Evolutionary conservation across 1,140 invertebrate genomes (phyloP), one percentile per base, ranked within the genome.

Genomic region (Drosophila orosa): DNA sequence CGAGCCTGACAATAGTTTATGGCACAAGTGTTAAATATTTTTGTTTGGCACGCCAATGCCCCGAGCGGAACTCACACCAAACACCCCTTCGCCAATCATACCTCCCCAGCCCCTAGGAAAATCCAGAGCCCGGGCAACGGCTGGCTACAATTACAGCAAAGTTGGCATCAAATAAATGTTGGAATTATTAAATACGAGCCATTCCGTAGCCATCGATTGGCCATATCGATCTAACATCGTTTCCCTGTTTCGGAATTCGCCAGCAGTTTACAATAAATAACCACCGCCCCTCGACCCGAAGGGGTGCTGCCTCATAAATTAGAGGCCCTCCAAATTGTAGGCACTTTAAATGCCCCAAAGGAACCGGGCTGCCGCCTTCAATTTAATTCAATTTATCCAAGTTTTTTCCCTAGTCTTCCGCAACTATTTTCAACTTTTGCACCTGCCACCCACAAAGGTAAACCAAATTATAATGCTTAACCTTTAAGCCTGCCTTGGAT

Each of bases 11-110:
- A 87, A 83, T 87, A 83, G 83, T 87, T 87, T 87, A 87, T 87
- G 84, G 76, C 84, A 75, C 84, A 80, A 87, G 83, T 87, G 83
- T 87, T 87, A 87, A 87, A 89, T 87, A 87, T 89, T 83, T 87
- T 87, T 80, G 83, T 76, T 87, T 87, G 83, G 83, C 83, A 87
- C 83, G 83, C 83, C 83, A 86, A 73, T 83, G 79, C 75, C 50
- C 62, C 29, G 33, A 61, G 59, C 56, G 69, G 59, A 75, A 59
- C 65, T 56, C 45, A 37, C 40, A 52, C 29, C 42, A 35, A 40
- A 27, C 15, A 5, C 37, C 48, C 24, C 22, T 5, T 10, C n/a
- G 2, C 12, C 55, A 31, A 9, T 56, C 33, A 31, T 42, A 27
- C 54, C 61, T 56, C 73, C 44, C 61, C 22, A n/a, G 31, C 5